A percentile compares a stretch with the other conserved stretches of the same genome.
Evolutionary conservation across 2,797 vertebrate genomes (phyloP).

Genomic region (Austrolebias charrua): DNA sequence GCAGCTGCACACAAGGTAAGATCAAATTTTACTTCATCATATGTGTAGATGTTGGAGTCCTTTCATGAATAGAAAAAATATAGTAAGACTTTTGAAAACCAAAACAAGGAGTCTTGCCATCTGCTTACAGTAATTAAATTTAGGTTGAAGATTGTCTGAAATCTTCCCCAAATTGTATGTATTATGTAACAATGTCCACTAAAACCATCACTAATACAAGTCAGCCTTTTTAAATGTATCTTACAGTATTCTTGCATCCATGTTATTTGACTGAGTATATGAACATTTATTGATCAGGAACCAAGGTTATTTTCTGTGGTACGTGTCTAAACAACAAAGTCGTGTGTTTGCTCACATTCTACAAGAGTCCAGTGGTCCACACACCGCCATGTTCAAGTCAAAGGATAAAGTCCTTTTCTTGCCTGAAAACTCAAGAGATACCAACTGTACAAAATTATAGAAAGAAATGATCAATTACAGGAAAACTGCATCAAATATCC

Average conservation of each 20-base stretch:
- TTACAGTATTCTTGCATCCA: not conserved
- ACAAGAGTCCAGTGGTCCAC: conserved; percentile 63
- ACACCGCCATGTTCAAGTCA: conserved; percentile 45
- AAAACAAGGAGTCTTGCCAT: not conserved
- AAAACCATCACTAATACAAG: too few species aligned
- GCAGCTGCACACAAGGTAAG: conserved; percentile 59
- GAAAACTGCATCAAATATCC: not conserved
- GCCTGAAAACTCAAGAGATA: conserved; percentile 7
- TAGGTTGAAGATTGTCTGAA: too few species aligned
- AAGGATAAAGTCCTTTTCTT: conserved; percentile 59
- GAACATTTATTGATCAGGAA: conserved; percentile 55
- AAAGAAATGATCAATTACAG: not conserved
- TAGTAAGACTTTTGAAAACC: not conserved
- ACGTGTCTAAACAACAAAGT: conserved; percentile 46
- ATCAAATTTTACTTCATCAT: conserved; percentile 25
- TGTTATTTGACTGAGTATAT: not conserved
- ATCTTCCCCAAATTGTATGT: too few species aligned
- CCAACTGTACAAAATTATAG: not conserved
- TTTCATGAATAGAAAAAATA: not conserved
- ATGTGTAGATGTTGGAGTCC: not conserved
- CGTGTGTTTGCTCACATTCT: conserved; percentile 58
- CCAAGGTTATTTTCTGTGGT: conserved; percentile 65
- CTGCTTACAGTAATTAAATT: not conserved
- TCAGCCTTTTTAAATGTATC: too few species aligned
- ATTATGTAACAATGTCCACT: too few species aligned